Percentiles rank a stretch among this genome's conserved stretches.
These are phyloP conservation scores for Psammodynastes pulverulentus DNA, from an alignment of 2,113 vertebrate genomes.

Conservation along the genomic window DNA sequence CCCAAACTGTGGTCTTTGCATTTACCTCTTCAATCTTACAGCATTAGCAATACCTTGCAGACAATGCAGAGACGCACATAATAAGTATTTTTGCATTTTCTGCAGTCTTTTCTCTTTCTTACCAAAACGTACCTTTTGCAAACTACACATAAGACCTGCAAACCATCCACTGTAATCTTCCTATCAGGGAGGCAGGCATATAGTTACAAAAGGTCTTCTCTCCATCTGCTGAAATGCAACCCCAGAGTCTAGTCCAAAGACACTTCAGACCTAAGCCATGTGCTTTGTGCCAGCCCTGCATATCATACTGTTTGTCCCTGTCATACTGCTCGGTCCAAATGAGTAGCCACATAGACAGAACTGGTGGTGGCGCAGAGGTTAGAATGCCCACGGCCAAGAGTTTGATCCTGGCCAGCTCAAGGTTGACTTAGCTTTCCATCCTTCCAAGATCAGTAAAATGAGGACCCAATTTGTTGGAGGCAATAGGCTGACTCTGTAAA, in stretches of 20 bases:
- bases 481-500: background rate
- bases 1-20: background rate
- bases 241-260: background rate
- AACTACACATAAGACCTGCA: background rate
- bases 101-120: background rate
- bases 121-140: background rate
- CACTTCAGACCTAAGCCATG: background rate
- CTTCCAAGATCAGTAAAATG: background rate
- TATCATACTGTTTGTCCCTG: background rate
- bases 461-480: background rate
- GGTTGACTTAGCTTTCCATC: background rate
- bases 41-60: background rate
- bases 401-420: background rate
- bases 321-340: background rate
- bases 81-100: too few relatives aligned
- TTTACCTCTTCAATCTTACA: background rate
- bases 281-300: background rate
- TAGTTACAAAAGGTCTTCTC: background rate
- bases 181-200: background rate
- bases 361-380: background rate
- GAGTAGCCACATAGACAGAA: background rate
- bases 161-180: background rate
- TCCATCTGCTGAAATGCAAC: background rate
- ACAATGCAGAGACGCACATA: background rate
- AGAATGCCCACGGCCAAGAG: background rate